These are phyloP conservation scores for Apolygus lucorum DNA, from an alignment of 1,140 invertebrate genomes.

Conservation along the genomic window DNA sequence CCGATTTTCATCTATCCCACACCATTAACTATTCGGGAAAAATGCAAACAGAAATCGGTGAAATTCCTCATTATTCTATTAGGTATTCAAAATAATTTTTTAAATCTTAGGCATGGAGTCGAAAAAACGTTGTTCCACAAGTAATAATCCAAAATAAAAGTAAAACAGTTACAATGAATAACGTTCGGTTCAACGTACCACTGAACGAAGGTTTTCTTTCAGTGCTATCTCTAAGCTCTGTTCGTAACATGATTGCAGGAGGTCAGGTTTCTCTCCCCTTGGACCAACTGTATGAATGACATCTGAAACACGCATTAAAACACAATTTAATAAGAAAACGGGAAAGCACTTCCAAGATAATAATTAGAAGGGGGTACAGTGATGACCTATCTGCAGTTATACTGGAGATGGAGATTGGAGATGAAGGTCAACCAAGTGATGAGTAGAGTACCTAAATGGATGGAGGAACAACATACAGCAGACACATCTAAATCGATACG, in stretches of 20 bases:
- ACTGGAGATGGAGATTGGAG: neutral
- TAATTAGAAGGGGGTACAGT: neutral
- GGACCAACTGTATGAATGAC: slow-evolving; percentile 79
- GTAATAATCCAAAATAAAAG: neutral
- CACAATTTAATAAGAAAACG: too few relatives aligned
- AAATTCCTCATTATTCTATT: neutral
- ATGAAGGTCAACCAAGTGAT: slow-evolving; percentile 43
- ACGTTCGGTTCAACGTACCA: slow-evolving; percentile 49
- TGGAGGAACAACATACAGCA: too few relatives aligned
- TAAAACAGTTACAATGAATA: neutral
- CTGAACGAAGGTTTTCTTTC: slow-evolving; percentile 52
- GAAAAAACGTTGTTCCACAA: neutral
- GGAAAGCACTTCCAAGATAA: neutral
- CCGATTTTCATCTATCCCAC: too few relatives aligned
- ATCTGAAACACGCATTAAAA: too few relatives aligned
- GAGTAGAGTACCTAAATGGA: slow-evolving; percentile 31
- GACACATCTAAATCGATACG: too few relatives aligned
- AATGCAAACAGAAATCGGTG: neutral
- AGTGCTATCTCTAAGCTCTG: slow-evolving; percentile 52
- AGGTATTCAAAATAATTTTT: too few relatives aligned
- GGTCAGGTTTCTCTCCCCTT: slow-evolving; percentile 54
- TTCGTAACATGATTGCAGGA: slow-evolving; percentile 59
- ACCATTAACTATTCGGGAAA: neutral
- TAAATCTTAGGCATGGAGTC: neutral
- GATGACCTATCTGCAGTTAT: neutral